These are phyloP conservation scores for Drosophila cognata DNA, from an alignment of 2,888 invertebrate genomes.

Conservation along the genomic window DNA sequence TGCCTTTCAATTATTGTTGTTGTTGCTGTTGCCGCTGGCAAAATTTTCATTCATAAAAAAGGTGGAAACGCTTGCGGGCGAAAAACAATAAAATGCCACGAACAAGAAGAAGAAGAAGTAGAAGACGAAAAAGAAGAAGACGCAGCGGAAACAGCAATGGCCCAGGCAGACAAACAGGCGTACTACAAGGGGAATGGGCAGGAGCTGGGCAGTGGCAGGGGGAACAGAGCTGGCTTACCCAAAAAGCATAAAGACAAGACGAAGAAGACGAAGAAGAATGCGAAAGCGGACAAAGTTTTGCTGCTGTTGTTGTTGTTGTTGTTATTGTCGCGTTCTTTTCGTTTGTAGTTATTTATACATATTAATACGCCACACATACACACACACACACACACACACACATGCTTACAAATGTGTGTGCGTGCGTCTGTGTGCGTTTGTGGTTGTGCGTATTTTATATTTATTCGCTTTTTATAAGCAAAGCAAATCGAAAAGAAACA, in stretches of 20 bases:
- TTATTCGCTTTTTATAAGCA: conserved; percentile 59
- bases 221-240: background rate
- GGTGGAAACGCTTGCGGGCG: conserved; percentile 68
- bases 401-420: background rate
- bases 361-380: conserved; percentile 54
- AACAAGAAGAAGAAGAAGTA: conserved; percentile 17
- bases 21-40: conserved; percentile 49
- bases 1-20: conserved; percentile 34
- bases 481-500: conserved; percentile 39
- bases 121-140: conserved; percentile 16
- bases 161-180: conserved; percentile 74
- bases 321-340: conserved; percentile 52
- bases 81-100: conserved; percentile 73
- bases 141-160: conserved; percentile 45
- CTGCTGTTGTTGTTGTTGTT: conserved; percentile 46
- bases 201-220: background rate
- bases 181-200: conserved; percentile 10
- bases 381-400: conserved; percentile 19
- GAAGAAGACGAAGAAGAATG: background rate
- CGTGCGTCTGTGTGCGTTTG: conserved; percentile 22
- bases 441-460: conserved; percentile 39
- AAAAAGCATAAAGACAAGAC: conserved; percentile 4
- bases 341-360: conserved; percentile 72
- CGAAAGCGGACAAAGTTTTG: conserved; percentile 54
- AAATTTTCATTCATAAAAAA: conserved; percentile 76